A percentile compares a stretch with the other conserved stretches of the same genome.
Evolutionary conservation across 2,113 vertebrate genomes (phyloP).

Genomic region (Amphiprion ocellaris): DNA sequence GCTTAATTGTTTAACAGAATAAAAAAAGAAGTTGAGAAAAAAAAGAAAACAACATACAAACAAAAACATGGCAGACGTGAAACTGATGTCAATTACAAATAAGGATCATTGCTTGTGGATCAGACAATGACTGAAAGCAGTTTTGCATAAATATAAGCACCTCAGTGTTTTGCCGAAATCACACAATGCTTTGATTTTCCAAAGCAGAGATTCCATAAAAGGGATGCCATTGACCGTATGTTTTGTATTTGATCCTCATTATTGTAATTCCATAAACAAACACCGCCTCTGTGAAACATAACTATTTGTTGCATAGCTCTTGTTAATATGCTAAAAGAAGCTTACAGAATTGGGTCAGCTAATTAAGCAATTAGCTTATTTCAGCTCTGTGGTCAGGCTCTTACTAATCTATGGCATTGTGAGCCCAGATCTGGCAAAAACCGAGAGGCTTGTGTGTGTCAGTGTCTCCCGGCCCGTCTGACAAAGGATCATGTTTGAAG

Average conservation of each 20-base stretch:
- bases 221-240: conserved; percentile 65
- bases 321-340: conserved; percentile 86
- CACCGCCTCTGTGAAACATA: conserved; percentile 70
- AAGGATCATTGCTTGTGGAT: conserved; percentile 40
- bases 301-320: conserved; percentile 83
- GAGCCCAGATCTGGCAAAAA: conserved; percentile 79
- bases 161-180: conserved; percentile 26
- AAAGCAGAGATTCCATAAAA: conserved; percentile 50
- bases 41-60: background rate
- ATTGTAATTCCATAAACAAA: conserved; percentile 85
- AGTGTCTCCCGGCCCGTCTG: conserved; percentile 69
- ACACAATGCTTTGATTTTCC: conserved; percentile 39
- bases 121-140: conserved; percentile 38
- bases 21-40: background rate
- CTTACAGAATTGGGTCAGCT: conserved; percentile 88
- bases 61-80: conserved; percentile 17
- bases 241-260: conserved; percentile 82
- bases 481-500: conserved; percentile 81
- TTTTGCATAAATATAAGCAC: conserved; percentile 38
- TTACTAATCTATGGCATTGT: conserved; percentile 83
- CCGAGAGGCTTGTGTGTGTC: conserved; percentile 57
- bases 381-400: conserved; percentile 83
- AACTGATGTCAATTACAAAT: conserved; percentile 48
- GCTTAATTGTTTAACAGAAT: conserved; percentile 79
- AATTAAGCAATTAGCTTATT: conserved; percentile 89